These are phyloP conservation scores for Chouioia cunea DNA, from an alignment of 2,888 invertebrate species.

Conservation along the genomic window DNA sequence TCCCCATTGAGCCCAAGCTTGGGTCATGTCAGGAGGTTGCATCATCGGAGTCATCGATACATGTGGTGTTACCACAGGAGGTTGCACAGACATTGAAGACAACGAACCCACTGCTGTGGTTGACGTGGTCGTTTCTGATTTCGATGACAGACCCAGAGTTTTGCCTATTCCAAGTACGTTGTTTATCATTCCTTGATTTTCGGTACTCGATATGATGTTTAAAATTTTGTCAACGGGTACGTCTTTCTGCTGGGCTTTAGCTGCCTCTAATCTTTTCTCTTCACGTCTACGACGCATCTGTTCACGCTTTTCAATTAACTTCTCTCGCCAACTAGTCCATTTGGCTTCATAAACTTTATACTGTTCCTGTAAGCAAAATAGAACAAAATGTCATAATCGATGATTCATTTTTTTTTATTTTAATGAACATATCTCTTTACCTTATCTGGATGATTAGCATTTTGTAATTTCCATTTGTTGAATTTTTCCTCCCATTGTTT, in stretches of 20 bases:
- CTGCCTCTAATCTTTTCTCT: slow-evolving; percentile 61
- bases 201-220: slow-evolving; percentile 64
- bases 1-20: slow-evolving; percentile 63
- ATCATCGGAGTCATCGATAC: slow-evolving; percentile 52
- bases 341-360: slow-evolving; percentile 89
- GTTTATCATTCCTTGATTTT: slow-evolving; percentile 65
- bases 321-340: slow-evolving; percentile 87
- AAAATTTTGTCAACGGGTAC: slow-evolving; percentile 64
- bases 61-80: slow-evolving; percentile 47
- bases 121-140: slow-evolving; percentile 51
- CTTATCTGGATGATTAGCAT: slow-evolving; percentile 92
- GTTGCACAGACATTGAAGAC: slow-evolving; percentile 25
- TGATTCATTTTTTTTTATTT: no score
- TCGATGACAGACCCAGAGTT: slow-evolving; percentile 63
- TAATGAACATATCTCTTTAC: slow-evolving; percentile 64
- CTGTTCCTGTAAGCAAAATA: slow-evolving; percentile 69
- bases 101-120: slow-evolving; percentile 41
- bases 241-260: slow-evolving; percentile 60
- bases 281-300: slow-evolving; percentile 81
- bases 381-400: background rate
- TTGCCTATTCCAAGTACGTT: slow-evolving; percentile 66
- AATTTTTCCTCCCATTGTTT: slow-evolving; percentile 93
- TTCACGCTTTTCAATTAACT: slow-evolving; percentile 82
- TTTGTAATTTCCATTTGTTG: slow-evolving; percentile 90
- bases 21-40: slow-evolving; percentile 56